phyloP scores from a whole-genome alignment of 2,888 invertebrate species.

The Alsophila aescularia region DNA sequence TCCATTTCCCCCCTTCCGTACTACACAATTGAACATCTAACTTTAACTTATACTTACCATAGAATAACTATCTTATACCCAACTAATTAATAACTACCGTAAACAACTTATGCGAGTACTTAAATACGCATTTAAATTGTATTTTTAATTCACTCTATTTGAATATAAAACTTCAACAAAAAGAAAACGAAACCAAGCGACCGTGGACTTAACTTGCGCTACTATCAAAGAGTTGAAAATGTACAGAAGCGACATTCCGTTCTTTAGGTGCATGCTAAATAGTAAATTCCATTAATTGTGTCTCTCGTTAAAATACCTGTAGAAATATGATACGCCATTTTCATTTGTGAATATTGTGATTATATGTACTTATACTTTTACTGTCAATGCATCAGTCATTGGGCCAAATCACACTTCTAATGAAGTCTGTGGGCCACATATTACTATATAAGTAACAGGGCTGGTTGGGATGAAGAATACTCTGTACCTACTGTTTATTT shows the following conservation, averaged over 20 bases:
- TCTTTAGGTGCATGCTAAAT: too few relatives aligned
- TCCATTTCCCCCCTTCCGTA: background rate
- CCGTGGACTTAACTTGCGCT: conserved; percentile 46
- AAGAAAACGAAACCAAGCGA: conserved; percentile 50
- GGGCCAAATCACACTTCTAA: too few relatives aligned
- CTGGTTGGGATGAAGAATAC: too few relatives aligned
- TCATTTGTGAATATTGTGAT: too few relatives aligned
- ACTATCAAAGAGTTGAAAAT: conserved; percentile 51
- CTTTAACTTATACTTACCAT: too few relatives aligned
- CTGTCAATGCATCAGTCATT: too few relatives aligned
- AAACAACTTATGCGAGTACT: conserved; percentile 40
- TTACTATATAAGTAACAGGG: too few relatives aligned
- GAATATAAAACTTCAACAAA: conserved; percentile 47
- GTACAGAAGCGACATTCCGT: conserved; percentile 41
- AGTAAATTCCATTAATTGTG: background rate
- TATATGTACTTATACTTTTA: too few relatives aligned
- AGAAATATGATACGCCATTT: too few relatives aligned
- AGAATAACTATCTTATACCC: too few relatives aligned
- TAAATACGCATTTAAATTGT: conserved; percentile 46
- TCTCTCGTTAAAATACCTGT: background rate
- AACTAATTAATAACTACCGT: conserved; percentile 37
- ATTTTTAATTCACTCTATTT: conserved; percentile 46
- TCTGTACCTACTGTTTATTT: too few relatives aligned
- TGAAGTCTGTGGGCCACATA: too few relatives aligned
- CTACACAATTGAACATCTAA: conserved; percentile 27